Evolutionary conservation across 2,888 invertebrate genomes (phyloP).

Genomic region (Cantharis rufa): DNA sequence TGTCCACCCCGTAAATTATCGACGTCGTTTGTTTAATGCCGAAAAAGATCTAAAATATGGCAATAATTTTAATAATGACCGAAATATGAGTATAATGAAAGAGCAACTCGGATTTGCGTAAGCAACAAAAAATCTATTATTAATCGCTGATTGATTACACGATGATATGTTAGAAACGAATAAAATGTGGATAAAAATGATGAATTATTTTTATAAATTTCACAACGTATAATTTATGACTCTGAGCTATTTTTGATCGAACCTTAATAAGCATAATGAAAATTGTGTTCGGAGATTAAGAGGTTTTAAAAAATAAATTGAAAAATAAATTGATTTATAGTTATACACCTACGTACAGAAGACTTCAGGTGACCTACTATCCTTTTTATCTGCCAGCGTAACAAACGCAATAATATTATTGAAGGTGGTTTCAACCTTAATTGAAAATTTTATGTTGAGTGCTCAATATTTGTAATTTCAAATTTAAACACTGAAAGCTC

Average conservation of each 20-base stretch:
- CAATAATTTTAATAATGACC: neutral
- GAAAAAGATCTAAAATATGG: neutral
- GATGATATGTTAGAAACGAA: neutral
- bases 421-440: neutral
- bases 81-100: neutral
- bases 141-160: neutral
- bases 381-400: neutral
- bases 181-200: constrained; percentile 2
- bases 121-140: neutral
- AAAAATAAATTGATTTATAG: neutral
- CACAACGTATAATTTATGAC: neutral
- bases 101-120: neutral
- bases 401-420: neutral
- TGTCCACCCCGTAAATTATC: too few species aligned
- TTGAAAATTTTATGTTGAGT: neutral
- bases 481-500: neutral
- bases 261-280: neutral
- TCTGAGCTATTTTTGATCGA: neutral
- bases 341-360: neutral
- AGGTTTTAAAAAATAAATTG: neutral
- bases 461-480: neutral
- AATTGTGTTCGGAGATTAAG: neutral
- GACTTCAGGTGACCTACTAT: neutral
- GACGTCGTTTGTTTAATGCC: neutral
- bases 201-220: neutral